Evolutionary conservation across 1,140 invertebrate species (phyloP).

Genomic region (Neotoxoptera formosana): DNA sequence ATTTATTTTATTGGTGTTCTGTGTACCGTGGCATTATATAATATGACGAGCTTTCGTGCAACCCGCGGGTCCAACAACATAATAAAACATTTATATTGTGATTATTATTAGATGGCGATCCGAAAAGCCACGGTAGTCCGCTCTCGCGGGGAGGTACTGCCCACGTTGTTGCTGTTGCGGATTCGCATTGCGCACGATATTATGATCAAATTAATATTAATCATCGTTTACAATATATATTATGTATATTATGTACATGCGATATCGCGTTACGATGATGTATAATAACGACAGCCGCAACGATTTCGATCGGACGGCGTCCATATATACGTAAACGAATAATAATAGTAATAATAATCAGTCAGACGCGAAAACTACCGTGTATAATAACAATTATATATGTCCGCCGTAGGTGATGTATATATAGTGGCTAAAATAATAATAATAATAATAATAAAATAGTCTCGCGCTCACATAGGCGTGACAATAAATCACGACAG

Average conservation of each 20-base stretch:
- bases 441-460: slow-evolving; percentile 15
- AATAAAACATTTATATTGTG: background rate
- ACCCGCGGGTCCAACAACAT: too few species aligned
- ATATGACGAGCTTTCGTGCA: background rate
- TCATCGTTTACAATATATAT: background rate
- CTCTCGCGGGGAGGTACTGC: background rate
- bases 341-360: background rate
- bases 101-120: background rate
- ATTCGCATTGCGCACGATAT: background rate
- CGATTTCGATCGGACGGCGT: background rate
- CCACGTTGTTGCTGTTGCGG: background rate
- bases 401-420: background rate
- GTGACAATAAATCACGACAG: background rate
- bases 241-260: background rate
- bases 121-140: background rate
- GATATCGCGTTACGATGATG: background rate
- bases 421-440: background rate
- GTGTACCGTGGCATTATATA: background rate
- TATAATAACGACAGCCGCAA: background rate
- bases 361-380: background rate
- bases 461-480: background rate
- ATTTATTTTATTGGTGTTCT: background rate
- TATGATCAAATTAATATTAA: background rate
- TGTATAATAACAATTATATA: background rate
- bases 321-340: background rate